Evolutionary conservation across 2,888 invertebrate genomes (phyloP).

Genomic region (Heliconius erato): DNA sequence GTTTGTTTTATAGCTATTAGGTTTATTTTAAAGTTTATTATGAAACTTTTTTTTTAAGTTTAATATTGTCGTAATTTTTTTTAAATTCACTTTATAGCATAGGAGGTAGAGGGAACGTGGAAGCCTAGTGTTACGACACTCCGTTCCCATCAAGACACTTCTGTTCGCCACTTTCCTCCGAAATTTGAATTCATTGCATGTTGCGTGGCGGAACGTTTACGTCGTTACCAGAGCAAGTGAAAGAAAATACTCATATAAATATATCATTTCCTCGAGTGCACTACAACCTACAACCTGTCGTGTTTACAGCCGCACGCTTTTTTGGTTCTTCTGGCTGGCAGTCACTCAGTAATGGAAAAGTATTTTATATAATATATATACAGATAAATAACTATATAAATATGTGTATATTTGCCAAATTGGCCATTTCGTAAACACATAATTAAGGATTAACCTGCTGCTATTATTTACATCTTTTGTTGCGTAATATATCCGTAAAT

Average conservation of each 20-base stretch:
- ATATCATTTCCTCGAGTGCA: no score
- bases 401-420: constrained; percentile 14
- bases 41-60: no score
- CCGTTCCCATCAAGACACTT: neutral
- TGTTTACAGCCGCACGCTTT: neutral
- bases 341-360: no score
- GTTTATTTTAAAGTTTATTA: neutral
- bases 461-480: constrained; percentile 5
- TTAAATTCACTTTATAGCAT: neutral
- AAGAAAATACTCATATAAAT: no score
- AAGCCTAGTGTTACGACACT: neutral
- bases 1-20: neutral
- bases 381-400: neutral
- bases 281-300: no score
- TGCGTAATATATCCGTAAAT: neutral
- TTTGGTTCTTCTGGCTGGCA: neutral
- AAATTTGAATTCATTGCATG: no score
- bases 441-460: constrained; percentile 13
- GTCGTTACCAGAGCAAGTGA: no score
- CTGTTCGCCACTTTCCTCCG: no score
- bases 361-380: neutral
- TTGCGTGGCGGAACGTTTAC: no score
- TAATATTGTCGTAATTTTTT: no score
- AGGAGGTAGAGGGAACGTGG: neutral
- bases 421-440: constrained; percentile 21